A percentile compares a stretch with the other conserved stretches of the same genome.
Conservation (phyloP, 2,113 vertebrate genomes). For the Nycticryphes semicollaris region DNA sequence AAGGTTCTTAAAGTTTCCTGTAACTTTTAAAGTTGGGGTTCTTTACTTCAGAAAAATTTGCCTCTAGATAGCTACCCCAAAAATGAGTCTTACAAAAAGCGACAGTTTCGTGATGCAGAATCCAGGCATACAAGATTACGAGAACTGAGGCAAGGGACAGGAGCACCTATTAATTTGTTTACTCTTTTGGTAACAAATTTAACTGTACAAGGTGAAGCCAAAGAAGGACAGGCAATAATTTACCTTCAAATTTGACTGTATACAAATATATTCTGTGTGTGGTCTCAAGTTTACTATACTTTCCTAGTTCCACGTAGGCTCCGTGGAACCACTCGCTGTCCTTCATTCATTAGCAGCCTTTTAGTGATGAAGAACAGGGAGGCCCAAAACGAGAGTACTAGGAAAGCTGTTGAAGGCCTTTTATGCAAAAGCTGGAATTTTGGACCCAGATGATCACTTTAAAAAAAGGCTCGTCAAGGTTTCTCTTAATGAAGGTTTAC, state of each 20-base stretch:
- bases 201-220: not conserved
- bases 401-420: not conserved
- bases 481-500: not conserved
- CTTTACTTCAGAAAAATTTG: not conserved
- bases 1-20: not conserved
- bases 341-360: not conserved
- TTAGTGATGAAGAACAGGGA: not conserved
- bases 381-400: not conserved
- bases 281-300: not conserved
- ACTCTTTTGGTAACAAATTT: not conserved
- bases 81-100: not conserved
- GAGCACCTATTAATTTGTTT: not conserved
- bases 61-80: not conserved
- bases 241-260: not conserved
- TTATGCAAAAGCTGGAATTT: not conserved
- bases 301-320: not conserved
- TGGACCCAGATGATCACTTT: not conserved
- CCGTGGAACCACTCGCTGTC: not conserved
- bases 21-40: not conserved
- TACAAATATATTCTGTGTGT: not conserved
- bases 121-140: not conserved
- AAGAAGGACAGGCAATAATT: not conserved
- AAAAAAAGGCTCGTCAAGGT: not conserved
- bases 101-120: not conserved
- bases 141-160: not conserved